These are phyloP conservation scores for Amphimedon queenslandica DNA, from an alignment of 37 sponge, comb jelly and placozoan species.

Conservation along the genomic window DNA sequence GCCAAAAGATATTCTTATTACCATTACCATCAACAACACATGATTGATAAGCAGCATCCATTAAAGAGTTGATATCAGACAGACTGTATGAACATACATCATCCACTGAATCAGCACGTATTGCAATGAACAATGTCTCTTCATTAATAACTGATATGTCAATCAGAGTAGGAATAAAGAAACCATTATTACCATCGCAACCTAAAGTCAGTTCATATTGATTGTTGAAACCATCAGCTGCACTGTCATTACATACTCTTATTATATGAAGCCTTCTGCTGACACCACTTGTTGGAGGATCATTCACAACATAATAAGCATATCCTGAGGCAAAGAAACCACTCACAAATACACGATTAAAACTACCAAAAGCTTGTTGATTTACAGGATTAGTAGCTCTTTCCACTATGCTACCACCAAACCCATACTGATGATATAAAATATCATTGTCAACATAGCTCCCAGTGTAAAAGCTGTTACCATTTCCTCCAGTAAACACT, in stretches of 20 bases:
- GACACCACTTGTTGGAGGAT: background rate
- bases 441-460: background rate
- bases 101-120: background rate
- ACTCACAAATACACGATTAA: background rate
- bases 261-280: background rate
- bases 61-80: background rate
- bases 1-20: background rate
- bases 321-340: background rate
- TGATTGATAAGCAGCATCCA: background rate
- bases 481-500: background rate
- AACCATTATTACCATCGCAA: background rate
- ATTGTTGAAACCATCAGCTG: background rate
- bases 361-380: background rate
- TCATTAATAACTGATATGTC: background rate
- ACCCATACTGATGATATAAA: background rate
- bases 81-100: constrained; percentile 10
- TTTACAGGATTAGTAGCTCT: background rate
- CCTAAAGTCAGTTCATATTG: constrained; percentile 5
- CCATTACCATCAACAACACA: background rate
- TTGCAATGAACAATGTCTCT: background rate
- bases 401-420: background rate
- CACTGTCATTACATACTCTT: constrained; percentile 8
- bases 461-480: background rate
- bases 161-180: background rate
- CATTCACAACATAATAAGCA: constrained; percentile 9